Evolutionary conservation across 2,888 invertebrate species (phyloP).

Genomic region (Phytoseiulus persimilis): DNA sequence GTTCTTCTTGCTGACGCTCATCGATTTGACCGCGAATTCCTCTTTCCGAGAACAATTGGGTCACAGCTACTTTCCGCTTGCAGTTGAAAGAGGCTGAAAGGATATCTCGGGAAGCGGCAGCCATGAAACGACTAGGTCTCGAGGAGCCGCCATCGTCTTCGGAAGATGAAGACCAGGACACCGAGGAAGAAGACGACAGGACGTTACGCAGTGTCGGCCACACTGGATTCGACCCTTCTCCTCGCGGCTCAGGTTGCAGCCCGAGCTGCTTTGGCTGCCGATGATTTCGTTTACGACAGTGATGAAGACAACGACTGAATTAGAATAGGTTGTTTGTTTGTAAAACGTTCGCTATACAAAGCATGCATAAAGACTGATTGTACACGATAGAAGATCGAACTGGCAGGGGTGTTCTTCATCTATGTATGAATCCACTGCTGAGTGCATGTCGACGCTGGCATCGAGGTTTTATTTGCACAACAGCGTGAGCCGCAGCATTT

Average conservation of each 20-base stretch:
- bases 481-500: too few species aligned
- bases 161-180: neutral
- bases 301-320: neutral
- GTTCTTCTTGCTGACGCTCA: neutral
- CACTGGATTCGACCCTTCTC: slow-evolving; percentile 10
- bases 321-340: neutral
- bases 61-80: neutral
- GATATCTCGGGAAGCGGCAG: slow-evolving; percentile 9
- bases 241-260: slow-evolving; percentile 29
- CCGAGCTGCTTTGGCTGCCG: slow-evolving; percentile 1
- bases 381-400: neutral
- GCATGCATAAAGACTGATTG: neutral
- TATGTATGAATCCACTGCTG: neutral
- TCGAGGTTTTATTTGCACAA: too few species aligned
- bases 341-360: neutral
- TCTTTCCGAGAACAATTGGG: neutral
- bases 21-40: neutral
- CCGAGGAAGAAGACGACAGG: neutral
- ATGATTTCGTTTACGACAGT: slow-evolving; percentile 17
- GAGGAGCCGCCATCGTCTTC: slow-evolving; percentile 18
- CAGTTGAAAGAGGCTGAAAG: slow-evolving; percentile 26
- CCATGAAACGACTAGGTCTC: slow-evolving; percentile 21
- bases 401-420: neutral
- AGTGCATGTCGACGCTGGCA: too few species aligned
- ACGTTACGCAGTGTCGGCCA: slow-evolving; percentile 12